Evolutionary conservation across 2,888 invertebrate genomes (phyloP).

Genomic region (Taphrorychus bicolor): DNA sequence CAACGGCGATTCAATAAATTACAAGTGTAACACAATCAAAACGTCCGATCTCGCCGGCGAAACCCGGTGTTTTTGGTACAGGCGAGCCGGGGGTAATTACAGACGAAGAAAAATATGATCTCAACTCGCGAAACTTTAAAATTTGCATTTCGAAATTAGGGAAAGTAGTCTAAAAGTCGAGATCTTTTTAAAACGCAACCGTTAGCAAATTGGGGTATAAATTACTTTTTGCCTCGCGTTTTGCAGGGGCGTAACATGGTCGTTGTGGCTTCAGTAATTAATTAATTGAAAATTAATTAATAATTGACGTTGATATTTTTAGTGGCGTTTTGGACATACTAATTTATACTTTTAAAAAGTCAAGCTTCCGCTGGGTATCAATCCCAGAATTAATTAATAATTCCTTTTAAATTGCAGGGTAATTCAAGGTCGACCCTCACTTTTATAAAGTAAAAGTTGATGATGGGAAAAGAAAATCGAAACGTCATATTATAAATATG

Average conservation of each 20-base stretch:
- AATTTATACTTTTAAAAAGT: neutral
- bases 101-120: slow-evolving; percentile 4
- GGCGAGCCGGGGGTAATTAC: neutral
- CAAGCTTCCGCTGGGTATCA: too few species aligned
- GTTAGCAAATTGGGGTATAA: slow-evolving; percentile 34
- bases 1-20: neutral
- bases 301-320: too few species aligned
- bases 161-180: slow-evolving; percentile 21
- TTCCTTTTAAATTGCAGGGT: too few species aligned
- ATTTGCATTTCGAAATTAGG: slow-evolving; percentile 30
- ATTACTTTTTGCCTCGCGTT: slow-evolving; percentile 26
- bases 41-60: neutral
- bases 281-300: too few species aligned
- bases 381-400: too few species aligned
- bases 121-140: slow-evolving; percentile 16
- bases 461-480: too few species aligned
- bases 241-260: slow-evolving; percentile 16
- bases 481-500: too few species aligned
- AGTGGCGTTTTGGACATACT: too few species aligned
- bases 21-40: neutral
- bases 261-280: too few species aligned
- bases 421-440: too few species aligned
- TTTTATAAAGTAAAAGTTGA: too few species aligned
- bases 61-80: neutral
- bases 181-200: slow-evolving; percentile 28